Base-by-base conservation (phyloP, 2,113 vertebrate genomes). In the Muscicapa adusta region DNA sequence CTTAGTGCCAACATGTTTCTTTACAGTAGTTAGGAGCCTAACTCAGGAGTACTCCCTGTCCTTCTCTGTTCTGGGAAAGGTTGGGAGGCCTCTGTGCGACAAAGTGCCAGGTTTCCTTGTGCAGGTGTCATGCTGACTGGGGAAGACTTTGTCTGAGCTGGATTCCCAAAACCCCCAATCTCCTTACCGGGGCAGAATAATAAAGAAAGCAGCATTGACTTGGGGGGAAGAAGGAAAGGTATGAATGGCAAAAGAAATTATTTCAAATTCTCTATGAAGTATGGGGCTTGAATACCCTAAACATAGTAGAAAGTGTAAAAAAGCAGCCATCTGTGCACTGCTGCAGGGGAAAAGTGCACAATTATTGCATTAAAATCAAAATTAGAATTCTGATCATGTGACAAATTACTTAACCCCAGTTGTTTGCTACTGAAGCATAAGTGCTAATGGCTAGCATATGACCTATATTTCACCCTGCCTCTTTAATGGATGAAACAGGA, bases 401-500 rank as follows among this genome's bases (percentile, higher is more conserved):
- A 94, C 63, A 57, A 60, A 80, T 96, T 93, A 95, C 87, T 95
- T 96, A 94, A 42, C 78, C 75, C 36, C 45, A 31, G 12, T 79
- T 89, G 62, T 97, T 95, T 94, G 76, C 93, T 88, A 36, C 67
- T 93, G 94, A 95, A 90, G 86, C 65, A 1, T 68, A 77, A 88
- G 73, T 67, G 84, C 94, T 97, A 89, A 88, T 96, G 92, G 94
- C 93, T 90, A 94, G 89, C 92, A 50, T 51, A 34, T 95, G 96
- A 96, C 96, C 96, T 96, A 81, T 94, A 85, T 91, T 95, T 51
- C 82, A 89, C 20, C 2, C 28, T 76, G 84, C 53, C 77, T 70
- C 40, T 89, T 87, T 80, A 76, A 89, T 75, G 85, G 87, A 73
- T 93, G 73, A 95, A 91, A 85, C 73, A 71, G 63, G 38, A 57